A percentile compares a stretch with the other conserved stretches of the same genome.
These are phyloP conservation scores for Drosophila testacea DNA, from an alignment of 2,888 invertebrate genomes.

Conservation along the genomic window DNA sequence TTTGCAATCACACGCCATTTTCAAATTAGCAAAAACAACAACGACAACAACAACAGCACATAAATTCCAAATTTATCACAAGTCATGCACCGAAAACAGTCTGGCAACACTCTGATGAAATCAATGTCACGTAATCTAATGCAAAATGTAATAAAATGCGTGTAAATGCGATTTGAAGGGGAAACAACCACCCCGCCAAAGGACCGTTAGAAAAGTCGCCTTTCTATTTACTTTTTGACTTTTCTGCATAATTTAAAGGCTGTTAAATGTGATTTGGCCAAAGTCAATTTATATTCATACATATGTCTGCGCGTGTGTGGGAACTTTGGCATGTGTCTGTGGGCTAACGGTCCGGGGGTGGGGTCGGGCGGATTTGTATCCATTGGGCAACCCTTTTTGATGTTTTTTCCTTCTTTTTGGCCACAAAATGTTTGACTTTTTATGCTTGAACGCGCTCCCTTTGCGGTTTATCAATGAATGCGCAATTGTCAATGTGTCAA, in stretches of 20 bases:
- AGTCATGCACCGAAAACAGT: slow-evolving; percentile 41
- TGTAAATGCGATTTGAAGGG: slow-evolving; percentile 58
- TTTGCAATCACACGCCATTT: slow-evolving; percentile 75
- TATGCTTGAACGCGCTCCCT: slow-evolving; percentile 51
- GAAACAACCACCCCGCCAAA: slow-evolving; percentile 30
- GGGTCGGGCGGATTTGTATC: background rate
- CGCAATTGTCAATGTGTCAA: slow-evolving; percentile 27
- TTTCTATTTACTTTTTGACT: slow-evolving; percentile 62
- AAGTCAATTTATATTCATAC: slow-evolving; percentile 70
- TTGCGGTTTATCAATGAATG: slow-evolving; percentile 47
- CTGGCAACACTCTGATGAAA: slow-evolving; percentile 54
- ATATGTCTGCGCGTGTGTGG: slow-evolving; percentile 39
- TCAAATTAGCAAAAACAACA: slow-evolving; percentile 61
- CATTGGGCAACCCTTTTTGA: slow-evolving; percentile 40
- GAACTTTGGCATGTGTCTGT: slow-evolving; percentile 65
- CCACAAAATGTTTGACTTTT: slow-evolving; percentile 31
- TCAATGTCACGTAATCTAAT: slow-evolving; percentile 72
- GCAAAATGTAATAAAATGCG: slow-evolving; percentile 74
- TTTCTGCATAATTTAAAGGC: slow-evolving; percentile 72
- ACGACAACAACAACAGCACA: slow-evolving; percentile 6
- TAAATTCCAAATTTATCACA: slow-evolving; percentile 34
- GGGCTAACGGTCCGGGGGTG: background rate
- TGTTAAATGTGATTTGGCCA: slow-evolving; percentile 47
- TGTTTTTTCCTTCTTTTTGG: slow-evolving; percentile 10
- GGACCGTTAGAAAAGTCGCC: background rate